A percentile compares a stretch with the other conserved stretches of the same genome.
Conservation (phyloP, 2,888 invertebrate species). For the Phytoseiulus persimilis region DNA sequence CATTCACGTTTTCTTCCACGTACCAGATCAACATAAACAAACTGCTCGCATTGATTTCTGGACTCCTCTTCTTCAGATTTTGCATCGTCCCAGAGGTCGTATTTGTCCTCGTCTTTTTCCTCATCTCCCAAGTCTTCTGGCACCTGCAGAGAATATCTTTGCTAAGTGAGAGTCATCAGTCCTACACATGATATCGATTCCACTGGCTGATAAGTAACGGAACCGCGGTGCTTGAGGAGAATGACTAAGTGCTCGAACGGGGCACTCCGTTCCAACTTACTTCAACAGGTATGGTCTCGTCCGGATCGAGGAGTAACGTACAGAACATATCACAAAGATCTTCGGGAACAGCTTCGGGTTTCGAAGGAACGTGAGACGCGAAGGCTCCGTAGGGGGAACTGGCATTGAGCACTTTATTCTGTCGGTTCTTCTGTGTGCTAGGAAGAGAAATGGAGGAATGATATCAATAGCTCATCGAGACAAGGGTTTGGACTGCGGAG, state of each 20-base stretch:
- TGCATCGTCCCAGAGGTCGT: not conserved
- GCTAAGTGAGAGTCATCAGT: not conserved
- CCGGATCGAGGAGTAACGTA: slow-evolving; percentile 27
- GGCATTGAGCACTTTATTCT: slow-evolving; percentile 26
- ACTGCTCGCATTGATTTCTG: not conserved
- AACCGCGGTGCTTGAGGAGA: no score
- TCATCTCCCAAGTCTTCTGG: not conserved
- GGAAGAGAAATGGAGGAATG: not conserved
- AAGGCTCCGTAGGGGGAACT: slow-evolving; percentile 25
- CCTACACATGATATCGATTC: no score
- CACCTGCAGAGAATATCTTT: not conserved
- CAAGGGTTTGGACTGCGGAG: not conserved
- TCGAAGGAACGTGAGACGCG: not conserved
- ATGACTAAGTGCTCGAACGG: no score
- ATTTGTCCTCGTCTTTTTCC: slow-evolving; percentile 7
- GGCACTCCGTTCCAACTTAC: not conserved
- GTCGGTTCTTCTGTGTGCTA: not conserved
- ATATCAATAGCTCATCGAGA: not conserved
- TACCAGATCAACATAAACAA: slow-evolving; percentile 30
- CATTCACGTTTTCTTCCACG: no score
- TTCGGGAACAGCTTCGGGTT: slow-evolving; percentile 19
- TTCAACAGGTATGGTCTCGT: slow-evolving; percentile 12
- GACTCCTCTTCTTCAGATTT: slow-evolving; percentile 7
- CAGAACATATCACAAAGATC: slow-evolving; percentile 36
- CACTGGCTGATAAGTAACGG: no score